Conservation (phyloP, 2,113 vertebrate species). For the Coptodon rendalli region DNA sequence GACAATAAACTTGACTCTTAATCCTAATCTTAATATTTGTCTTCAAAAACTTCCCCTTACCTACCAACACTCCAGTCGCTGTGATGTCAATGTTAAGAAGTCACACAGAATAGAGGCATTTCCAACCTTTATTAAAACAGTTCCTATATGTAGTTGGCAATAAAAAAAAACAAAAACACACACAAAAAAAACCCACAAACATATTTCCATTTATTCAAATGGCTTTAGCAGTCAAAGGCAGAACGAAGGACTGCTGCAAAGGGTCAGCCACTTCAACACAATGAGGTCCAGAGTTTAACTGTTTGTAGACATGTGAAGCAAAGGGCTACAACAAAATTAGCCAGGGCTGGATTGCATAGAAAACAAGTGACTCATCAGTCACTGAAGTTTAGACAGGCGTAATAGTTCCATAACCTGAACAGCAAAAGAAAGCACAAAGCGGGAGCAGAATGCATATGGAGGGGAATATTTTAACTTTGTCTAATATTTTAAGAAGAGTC, state of each 20-base stretch:
- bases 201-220: background rate
- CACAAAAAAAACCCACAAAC: background rate
- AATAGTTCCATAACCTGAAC: background rate
- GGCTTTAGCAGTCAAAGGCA: background rate
- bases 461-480: background rate
- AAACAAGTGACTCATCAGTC: background rate
- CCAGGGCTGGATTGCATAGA: background rate
- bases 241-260: background rate
- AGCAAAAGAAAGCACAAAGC: background rate
- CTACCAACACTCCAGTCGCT: background rate
- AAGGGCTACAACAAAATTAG: background rate
- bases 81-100: background rate
- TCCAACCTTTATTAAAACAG: constrained; percentile 38
- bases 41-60: background rate
- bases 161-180: background rate
- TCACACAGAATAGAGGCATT: background rate
- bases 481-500: background rate
- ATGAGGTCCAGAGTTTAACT: background rate
- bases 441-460: background rate
- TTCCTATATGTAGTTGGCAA: background rate
- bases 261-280: background rate
- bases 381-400: background rate
- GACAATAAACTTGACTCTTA: background rate
- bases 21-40: background rate
- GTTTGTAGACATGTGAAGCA: background rate